Evolutionary conservation across 2,113 vertebrate genomes (phyloP).

Genomic region (Atherinomorus stipes): DNA sequence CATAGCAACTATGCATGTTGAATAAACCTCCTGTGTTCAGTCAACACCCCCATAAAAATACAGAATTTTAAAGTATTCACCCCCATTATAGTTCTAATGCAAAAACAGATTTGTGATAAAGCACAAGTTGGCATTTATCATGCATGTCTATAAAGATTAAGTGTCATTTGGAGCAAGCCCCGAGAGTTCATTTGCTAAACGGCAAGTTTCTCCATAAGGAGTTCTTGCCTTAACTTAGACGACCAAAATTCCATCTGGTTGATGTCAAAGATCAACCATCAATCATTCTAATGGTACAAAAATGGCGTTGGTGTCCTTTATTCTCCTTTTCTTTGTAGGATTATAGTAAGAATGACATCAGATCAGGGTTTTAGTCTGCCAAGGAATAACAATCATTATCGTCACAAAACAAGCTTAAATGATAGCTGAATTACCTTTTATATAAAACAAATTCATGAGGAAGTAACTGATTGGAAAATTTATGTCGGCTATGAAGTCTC

Average conservation of each 20-base stretch:
- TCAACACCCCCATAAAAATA: too few species aligned
- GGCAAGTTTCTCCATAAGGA: neutral
- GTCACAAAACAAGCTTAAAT: neutral
- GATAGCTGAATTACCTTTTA: neutral
- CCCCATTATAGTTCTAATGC: neutral
- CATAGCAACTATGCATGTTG: neutral
- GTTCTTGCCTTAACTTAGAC: neutral
- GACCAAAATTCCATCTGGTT: neutral
- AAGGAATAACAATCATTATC: neutral
- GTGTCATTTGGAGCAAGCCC: too few species aligned
- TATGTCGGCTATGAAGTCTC: constrained; percentile 29
- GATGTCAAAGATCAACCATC: neutral
- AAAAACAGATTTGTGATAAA: too few species aligned
- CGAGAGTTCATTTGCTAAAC: neutral
- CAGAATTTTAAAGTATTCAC: too few species aligned
- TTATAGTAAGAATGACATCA: neutral
- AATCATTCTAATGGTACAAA: neutral
- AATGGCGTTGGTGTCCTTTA: neutral
- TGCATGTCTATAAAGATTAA: too few species aligned
- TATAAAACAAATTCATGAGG: constrained; percentile 13
- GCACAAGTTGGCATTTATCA: too few species aligned
- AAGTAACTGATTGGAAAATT: constrained; percentile 37
- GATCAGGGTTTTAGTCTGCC: neutral
- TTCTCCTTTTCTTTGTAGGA: neutral
- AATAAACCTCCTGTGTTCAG: neutral